Base-by-base conservation (phyloP, 2,797 vertebrate species). In the Gadopsis bispinosus region DNA sequence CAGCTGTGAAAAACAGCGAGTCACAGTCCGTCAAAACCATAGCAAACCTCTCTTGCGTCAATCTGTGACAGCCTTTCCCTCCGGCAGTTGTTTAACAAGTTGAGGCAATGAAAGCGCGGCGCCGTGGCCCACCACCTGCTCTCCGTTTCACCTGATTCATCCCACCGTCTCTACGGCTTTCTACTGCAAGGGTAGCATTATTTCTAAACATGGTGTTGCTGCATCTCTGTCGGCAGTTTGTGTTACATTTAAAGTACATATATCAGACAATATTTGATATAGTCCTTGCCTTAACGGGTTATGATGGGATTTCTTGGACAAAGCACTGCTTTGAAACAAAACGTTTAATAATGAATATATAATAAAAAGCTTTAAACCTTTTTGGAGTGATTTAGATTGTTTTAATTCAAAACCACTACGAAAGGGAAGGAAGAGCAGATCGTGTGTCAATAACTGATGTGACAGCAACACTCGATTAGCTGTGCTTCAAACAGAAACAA, bases 1-100 rank as follows among this genome's bases (percentile, higher is more conserved):
- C 87, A 90, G 90, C 91, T 92, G 91, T 85, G 73, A 84, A 87
- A 88, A 89, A 78, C 85, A 90, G 86, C 83, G 17, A 93, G 87
- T 93, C 90, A 91, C 85, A 79, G 77, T 88, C 83, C 84, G 87
- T 86, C 85, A 87, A 73, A 92, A 91, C 90, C 92, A 92, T 72
- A 93, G 92, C 89, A 92, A 92, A 89, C 80, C 41, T 77, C 80
- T 85, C 75, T 67, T 88, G 83, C 90, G 83, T 93, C 91, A 89
- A 70, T 55, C 87, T 83, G 69, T 81, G 39, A 86, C 77, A 86
- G 84, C 83, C 76, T 90, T 87, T 83, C 85, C 88, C 87, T 80
- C 64, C 26, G 74, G 91, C 91, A 8, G 79, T 81, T 84, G 83
- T 80, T 85, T 75, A 88, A 89, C 93, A 87, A 87, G 91, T 91